Evolutionary conservation across 2,888 invertebrate species (phyloP).

Genomic region (Aricia artaxerxes): DNA sequence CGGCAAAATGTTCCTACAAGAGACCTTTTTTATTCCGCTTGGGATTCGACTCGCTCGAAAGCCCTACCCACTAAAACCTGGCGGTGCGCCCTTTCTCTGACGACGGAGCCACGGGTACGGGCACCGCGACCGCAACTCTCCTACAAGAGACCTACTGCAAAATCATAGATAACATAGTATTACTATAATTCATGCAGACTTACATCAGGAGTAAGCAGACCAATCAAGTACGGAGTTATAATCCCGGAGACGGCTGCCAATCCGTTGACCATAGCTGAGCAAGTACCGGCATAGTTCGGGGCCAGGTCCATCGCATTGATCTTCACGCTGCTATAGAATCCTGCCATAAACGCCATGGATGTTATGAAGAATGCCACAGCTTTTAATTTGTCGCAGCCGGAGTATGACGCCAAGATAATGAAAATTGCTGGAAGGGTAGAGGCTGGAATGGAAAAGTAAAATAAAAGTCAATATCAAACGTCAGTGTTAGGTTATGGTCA

Average conservation of each 20-base stretch:
- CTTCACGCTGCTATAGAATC: conserved; percentile 85
- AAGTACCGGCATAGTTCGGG: conserved; percentile 83
- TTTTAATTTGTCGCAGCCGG: conserved; percentile 76
- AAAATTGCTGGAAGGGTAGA: conserved; percentile 82
- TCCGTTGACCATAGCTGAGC: conserved; percentile 83
- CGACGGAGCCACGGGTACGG: no score
- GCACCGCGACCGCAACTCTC: no score
- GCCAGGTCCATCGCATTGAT: conserved; percentile 84
- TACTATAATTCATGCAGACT: conserved; percentile 48
- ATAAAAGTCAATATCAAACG: no score
- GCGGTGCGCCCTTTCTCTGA: no score
- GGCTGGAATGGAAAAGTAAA: conserved; percentile 65
- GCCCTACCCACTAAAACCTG: no score
- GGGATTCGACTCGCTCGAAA: no score
- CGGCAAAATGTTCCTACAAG: no score
- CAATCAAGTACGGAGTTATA: conserved; percentile 81
- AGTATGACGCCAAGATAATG: conserved; percentile 82
- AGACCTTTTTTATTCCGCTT: no score
- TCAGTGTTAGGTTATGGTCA: no score
- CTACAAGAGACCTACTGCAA: neutral
- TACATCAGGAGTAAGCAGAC: conserved; percentile 81
- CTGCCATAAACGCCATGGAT: conserved; percentile 84
- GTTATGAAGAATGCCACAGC: conserved; percentile 80
- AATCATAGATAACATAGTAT: neutral
- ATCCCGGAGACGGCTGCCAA: conserved; percentile 82